Percentiles rank a stretch among this genome's conserved stretches.
phyloP scores from a whole-genome alignment of 2,797 vertebrate species.

The Notamacropus eugenii region DNA sequence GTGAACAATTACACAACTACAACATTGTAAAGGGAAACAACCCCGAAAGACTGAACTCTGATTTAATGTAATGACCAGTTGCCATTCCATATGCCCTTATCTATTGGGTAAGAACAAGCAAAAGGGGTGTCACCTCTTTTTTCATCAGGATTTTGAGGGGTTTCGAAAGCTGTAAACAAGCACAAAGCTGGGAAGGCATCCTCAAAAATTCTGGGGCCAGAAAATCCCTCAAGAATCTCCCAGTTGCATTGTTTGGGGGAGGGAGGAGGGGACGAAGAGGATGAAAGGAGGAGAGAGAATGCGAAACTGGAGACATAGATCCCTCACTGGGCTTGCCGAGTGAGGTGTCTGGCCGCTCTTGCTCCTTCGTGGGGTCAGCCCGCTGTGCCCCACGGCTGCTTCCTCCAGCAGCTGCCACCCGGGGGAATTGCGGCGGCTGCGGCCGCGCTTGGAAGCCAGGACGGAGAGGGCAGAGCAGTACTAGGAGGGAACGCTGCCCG shows the following conservation, averaged over 20 bases:
- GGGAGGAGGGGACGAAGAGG: background rate
- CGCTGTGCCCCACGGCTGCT: background rate
- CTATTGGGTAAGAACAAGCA: background rate
- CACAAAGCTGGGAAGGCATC: background rate
- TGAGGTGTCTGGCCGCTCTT: background rate
- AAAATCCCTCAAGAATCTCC: background rate
- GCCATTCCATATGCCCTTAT: background rate
- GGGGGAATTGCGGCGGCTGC: background rate
- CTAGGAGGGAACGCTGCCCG: conserved; percentile 69
- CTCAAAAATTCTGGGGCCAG: background rate
- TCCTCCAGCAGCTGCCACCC: background rate
- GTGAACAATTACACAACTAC: background rate
- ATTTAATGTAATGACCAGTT: background rate
- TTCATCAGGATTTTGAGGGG: background rate
- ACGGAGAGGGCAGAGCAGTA: background rate
- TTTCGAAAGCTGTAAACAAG: background rate
- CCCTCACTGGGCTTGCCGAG: background rate
- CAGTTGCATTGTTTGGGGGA: background rate
- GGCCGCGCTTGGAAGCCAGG: background rate
- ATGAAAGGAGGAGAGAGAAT: background rate
- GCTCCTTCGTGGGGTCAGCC: background rate
- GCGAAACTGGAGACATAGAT: background rate
- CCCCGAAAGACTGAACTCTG: background rate
- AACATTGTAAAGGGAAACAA: background rate
- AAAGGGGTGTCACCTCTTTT: background rate